Evolutionary conservation across 2,888 invertebrate genomes (phyloP).

Genomic region (Halictus ligatus): DNA sequence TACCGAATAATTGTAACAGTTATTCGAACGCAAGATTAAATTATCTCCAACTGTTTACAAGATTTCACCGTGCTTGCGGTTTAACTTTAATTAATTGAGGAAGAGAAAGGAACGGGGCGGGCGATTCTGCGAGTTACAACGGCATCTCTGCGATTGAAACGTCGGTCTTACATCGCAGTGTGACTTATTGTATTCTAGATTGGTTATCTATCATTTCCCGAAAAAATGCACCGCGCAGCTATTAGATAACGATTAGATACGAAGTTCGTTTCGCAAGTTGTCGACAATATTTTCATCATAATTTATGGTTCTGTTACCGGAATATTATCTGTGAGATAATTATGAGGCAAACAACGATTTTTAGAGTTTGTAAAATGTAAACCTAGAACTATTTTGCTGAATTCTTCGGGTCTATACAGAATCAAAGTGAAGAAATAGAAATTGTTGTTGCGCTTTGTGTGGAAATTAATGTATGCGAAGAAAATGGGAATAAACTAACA

Average conservation of each 20-base stretch:
- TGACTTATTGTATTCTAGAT: background rate
- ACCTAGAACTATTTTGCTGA: background rate
- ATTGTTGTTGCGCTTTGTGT: background rate
- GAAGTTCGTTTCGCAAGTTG: background rate
- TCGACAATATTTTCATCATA: background rate
- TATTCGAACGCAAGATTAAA: background rate
- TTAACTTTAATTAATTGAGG: constrained; percentile 9
- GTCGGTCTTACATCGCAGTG: too few species aligned
- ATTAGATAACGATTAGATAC: constrained; percentile 17
- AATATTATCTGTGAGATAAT: background rate
- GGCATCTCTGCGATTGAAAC: background rate
- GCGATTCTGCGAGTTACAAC: background rate
- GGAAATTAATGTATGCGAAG: background rate
- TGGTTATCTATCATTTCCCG: background rate
- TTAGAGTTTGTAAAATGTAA: background rate
- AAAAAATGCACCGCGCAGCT: too few species aligned
- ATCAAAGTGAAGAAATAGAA: background rate
- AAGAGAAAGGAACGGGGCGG: constrained; percentile 17
- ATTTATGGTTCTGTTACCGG: background rate
- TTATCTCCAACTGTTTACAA: background rate
- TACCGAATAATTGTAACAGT: background rate
- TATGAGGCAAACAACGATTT: background rate
- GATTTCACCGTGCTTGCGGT: background rate
- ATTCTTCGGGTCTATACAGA: background rate
- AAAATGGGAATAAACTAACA: background rate